Conservation (phyloP, 2,797 vertebrate species). For the Fringilla coelebs region DNA sequence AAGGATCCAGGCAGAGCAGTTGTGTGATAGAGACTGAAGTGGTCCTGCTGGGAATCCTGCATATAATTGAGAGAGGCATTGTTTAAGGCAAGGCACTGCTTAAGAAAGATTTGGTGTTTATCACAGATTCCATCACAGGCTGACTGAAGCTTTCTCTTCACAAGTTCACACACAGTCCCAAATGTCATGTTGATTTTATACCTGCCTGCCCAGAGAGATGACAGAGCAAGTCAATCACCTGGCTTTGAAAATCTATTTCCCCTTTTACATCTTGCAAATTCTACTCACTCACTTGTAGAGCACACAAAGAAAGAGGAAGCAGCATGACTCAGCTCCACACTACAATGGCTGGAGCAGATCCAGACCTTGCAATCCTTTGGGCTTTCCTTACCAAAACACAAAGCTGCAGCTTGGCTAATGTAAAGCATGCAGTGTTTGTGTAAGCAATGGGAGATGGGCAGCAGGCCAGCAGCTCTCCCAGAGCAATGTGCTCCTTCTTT, state of each 20-base stretch:
- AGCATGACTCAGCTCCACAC: constrained; percentile 61
- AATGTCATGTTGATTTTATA: not conserved
- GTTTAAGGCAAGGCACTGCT: not conserved
- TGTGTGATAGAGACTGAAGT: not conserved
- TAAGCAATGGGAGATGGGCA: constrained; percentile 34
- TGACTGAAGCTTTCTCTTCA: not conserved
- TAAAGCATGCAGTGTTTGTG: constrained; percentile 51
- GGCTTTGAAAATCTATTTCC: not conserved
- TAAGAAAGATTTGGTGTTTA: not conserved
- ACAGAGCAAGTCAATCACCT: not conserved
- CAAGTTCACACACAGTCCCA: not conserved
- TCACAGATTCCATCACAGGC: not conserved
- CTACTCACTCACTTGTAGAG: constrained; percentile 14
- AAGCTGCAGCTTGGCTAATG: constrained; percentile 42
- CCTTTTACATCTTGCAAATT: constrained; percentile 23
- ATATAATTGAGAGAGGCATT: not conserved
- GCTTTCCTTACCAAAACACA: constrained; percentile 58
- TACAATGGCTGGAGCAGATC: constrained; percentile 57
- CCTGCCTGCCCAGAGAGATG: not conserved
- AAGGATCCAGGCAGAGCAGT: not conserved
- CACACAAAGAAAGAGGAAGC: constrained; percentile 48
- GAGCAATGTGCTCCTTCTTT: not conserved
- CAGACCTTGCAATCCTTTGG: constrained; percentile 42
- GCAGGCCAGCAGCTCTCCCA: constrained; percentile 23
- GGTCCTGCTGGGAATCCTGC: not conserved